Conservation (phyloP, 2,113 vertebrate species). For the Amblyornis subalaris region DNA sequence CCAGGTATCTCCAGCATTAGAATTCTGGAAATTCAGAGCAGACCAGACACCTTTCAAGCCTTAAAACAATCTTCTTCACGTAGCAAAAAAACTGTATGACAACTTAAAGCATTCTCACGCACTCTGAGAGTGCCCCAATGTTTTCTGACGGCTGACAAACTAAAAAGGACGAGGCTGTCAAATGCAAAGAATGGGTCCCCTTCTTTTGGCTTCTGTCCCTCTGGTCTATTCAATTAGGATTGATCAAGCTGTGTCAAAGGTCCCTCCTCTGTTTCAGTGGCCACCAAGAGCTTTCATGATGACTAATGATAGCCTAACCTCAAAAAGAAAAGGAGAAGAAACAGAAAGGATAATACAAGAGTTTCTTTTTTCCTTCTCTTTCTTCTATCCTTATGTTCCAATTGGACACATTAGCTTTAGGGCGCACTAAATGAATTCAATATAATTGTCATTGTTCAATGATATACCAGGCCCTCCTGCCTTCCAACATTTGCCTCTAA, state of each 20-base stretch:
- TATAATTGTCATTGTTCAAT: slow-evolving; percentile 30
- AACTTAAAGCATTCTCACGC: not conserved
- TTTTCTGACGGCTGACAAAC: slow-evolving; percentile 68
- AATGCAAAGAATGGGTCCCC: slow-evolving; percentile 57
- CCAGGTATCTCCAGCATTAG: rapidly evolving
- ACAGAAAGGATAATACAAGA: not conserved
- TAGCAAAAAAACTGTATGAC: not conserved
- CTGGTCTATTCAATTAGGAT: slow-evolving; percentile 72
- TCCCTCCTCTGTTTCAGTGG: slow-evolving; percentile 59
- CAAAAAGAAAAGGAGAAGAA: slow-evolving; percentile 2
- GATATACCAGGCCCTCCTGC: not conserved
- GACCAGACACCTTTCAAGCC: not conserved
- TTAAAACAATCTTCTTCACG: not conserved
- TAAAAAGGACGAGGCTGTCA: slow-evolving; percentile 67
- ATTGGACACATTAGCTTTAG: slow-evolving; percentile 31
- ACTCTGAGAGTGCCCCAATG: slow-evolving; percentile 6
- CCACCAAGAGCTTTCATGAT: slow-evolving; percentile 62
- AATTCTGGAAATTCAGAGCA: not conserved
- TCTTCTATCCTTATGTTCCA: slow-evolving; percentile 7
- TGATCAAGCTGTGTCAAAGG: slow-evolving; percentile 73
- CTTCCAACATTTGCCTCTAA: not conserved
- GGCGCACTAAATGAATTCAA: slow-evolving; percentile 8
- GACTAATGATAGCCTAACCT: slow-evolving; percentile 59
- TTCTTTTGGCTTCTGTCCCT: slow-evolving; percentile 68
- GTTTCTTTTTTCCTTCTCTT: not conserved